Evolutionary conservation across 2,888 invertebrate genomes (phyloP), one percentile per base, ranked within the genome.

Genomic region (Nemotelus pantherinus): DNA sequence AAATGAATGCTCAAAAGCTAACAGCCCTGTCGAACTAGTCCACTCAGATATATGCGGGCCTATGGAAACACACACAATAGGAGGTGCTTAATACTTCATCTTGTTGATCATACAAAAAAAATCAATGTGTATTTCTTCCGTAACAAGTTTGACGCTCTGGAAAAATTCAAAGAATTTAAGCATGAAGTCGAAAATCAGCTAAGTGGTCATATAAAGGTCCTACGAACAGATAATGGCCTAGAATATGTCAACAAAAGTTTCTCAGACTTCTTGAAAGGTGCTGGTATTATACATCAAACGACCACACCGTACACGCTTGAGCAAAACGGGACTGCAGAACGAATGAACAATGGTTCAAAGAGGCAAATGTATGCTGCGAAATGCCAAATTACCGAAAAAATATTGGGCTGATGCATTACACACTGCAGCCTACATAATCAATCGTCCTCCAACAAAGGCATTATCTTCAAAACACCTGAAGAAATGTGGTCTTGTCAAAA

Each of bases 1-100:
- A 50, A 75, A 79, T n/a, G 64, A 47, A 4, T 79, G 58, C 25
- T 77, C 80, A 25, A 80, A 68, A 81, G 83, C 44, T 80, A 53
- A 45, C 75, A 80, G 55, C 9, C 80, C 79, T 48, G 77, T 86
- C 47, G 83, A 85, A 48, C 25, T 84, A 43, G 77, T 86, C 3
- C 85, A 86, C 75, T 78, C 84, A 2, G 86, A 86, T 81, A 79
- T 86, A 2, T 84, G 85, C 80, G 85, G 85, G 25, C 85, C 85
- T 39, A 83, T 86, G 82, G 82, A 83, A 77, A 80, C 79, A 6
- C 75, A 77, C 48, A 86, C 86, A 0, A 75, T 82, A 7, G 84
- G 83, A n/a, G 84, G 85, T 3, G 80, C 81, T 2, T 83, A 79
- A 76, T 86, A 85, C 78, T 84, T 86, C 58, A 70, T 85, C 39